Base-by-base conservation (phyloP, 2,113 vertebrate genomes). In the Coturnix japonica region DNA sequence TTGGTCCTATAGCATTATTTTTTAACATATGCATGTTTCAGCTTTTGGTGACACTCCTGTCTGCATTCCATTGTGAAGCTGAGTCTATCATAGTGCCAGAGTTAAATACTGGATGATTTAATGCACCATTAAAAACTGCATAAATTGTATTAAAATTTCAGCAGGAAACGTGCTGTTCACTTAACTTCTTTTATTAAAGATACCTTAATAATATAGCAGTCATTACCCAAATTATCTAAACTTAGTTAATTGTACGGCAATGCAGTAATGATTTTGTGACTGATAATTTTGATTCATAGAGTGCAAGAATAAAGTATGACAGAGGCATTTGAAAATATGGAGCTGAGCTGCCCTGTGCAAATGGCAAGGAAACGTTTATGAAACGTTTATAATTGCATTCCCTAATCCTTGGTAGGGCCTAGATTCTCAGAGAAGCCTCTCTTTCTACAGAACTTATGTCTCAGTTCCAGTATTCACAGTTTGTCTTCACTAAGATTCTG, bases 21-120 rank as follows among this genome's bases (percentile, higher is more conserved):
- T 54, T 69, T 46, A 76, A 66, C 33, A 37, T 44, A 9, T 0
- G 10, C 7, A 22, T 75, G 72, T 82, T 70, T 85, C 75, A 92
- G 19, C 31, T 85, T 64, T 70, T 70, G 51, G 28, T 65, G 46
- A 39, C 22, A 18, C 2, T 85, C 19, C n/a, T 31, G 56, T 25
- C 28, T 66, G 60, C 47, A 44, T 74, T 54, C 37, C 60, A 31
- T 60, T 80, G 72, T n/a, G 87, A 67, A 85, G 51, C 61, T 57
- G 85, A 91, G 88, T 90, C 87, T 81, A 61, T 95, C 93, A 88
- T 71, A 31, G 26, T 83, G 72, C 60, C 65, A 71, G 39, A 31
- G 87, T 81, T 91, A 91, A 91, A 90, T 77, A 75, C 65, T 56
- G 56, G 26, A 74, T 95, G 91, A 95, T 95, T 91, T 95, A 95